phyloP scores from a whole-genome alignment of 1,140 invertebrate species.

The Agrilus planipennis region DNA sequence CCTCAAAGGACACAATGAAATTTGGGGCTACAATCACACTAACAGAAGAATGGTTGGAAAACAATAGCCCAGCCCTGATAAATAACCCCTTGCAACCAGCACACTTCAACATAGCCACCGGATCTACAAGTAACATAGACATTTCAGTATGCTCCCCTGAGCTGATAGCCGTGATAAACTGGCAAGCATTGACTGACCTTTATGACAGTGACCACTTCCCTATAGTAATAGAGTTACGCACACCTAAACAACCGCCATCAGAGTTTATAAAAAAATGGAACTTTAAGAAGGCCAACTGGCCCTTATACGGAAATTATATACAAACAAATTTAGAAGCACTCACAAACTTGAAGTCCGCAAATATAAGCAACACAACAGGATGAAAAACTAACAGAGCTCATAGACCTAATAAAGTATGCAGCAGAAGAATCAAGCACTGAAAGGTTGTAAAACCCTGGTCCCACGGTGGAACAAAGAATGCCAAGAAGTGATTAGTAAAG shows the following conservation, averaged over 20 bases:
- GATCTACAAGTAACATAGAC: slow-evolving; percentile 21
- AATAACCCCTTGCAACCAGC: slow-evolving; percentile 23
- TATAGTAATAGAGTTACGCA: slow-evolving; percentile 17
- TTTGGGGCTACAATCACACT: no score
- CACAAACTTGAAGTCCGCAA: slow-evolving; percentile 11
- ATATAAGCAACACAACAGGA: slow-evolving; percentile 18
- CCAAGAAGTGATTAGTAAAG: slow-evolving; percentile 17
- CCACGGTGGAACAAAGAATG: slow-evolving; percentile 30
- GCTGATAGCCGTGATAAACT: slow-evolving; percentile 18
- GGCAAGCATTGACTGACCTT: slow-evolving; percentile 17
- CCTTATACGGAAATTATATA: slow-evolving; percentile 14
- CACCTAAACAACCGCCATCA: slow-evolving; percentile 6
- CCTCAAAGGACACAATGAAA: no score
- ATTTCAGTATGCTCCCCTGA: slow-evolving; percentile 18
- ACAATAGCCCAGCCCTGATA: slow-evolving; percentile 13
- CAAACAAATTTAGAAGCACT: slow-evolving; percentile 8
- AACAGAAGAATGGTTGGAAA: neutral
- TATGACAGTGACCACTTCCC: slow-evolving; percentile 28
- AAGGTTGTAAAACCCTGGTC: slow-evolving; percentile 14
- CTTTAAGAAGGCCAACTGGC: slow-evolving; percentile 23
- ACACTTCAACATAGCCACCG: slow-evolving; percentile 20
- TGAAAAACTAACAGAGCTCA: slow-evolving; percentile 12
- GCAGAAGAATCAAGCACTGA: slow-evolving; percentile 21
- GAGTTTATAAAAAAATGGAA: slow-evolving; percentile 24
- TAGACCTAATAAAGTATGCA: neutral